A percentile compares a stretch with the other conserved stretches of the same genome.
These are phyloP conservation scores for Epiblema foenella DNA, from an alignment of 2,888 invertebrate genomes.

Conservation along the genomic window DNA sequence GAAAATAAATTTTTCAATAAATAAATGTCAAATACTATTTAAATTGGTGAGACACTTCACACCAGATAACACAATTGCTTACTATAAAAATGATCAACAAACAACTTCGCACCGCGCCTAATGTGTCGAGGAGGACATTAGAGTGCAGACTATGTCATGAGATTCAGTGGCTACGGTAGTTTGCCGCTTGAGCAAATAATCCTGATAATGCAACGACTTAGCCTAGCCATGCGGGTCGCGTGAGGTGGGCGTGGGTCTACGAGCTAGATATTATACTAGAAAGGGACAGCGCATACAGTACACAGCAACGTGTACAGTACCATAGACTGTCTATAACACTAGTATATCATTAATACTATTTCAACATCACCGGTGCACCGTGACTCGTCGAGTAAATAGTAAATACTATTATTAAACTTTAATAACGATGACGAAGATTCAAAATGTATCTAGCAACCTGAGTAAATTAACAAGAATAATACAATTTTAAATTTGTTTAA, in stretches of 20 bases:
- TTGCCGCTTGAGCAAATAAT: slow-evolving; percentile 84
- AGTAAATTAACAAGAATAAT: slow-evolving; percentile 78
- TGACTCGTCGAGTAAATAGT: slow-evolving; percentile 60
- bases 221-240: slow-evolving; percentile 74
- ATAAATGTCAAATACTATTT: slow-evolving; percentile 83
- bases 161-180: slow-evolving; percentile 79
- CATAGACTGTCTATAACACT: slow-evolving; percentile 60
- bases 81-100: slow-evolving; percentile 84
- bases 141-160: slow-evolving; percentile 79
- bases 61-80: slow-evolving; percentile 83
- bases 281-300: slow-evolving; percentile 24
- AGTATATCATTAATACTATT: slow-evolving; percentile 62
- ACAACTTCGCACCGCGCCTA: slow-evolving; percentile 80
- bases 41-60: slow-evolving; percentile 79
- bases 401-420: slow-evolving; percentile 65
- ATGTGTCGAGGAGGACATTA: slow-evolving; percentile 67
- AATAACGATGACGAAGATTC: slow-evolving; percentile 68
- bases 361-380: slow-evolving; percentile 71
- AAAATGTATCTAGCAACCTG: slow-evolving; percentile 78
- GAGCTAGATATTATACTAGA: slow-evolving; percentile 60
- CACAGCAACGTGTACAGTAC: slow-evolving; percentile 8
- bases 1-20: slow-evolving; percentile 85
- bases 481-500: slow-evolving; percentile 73
- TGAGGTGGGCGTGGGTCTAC: slow-evolving; percentile 74
- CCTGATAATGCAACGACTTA: slow-evolving; percentile 66